A percentile compares a stretch with the other conserved stretches of the same genome.
Evolutionary conservation across 2,888 invertebrate genomes (phyloP).

Genomic region (Chorisops tibialis): DNA sequence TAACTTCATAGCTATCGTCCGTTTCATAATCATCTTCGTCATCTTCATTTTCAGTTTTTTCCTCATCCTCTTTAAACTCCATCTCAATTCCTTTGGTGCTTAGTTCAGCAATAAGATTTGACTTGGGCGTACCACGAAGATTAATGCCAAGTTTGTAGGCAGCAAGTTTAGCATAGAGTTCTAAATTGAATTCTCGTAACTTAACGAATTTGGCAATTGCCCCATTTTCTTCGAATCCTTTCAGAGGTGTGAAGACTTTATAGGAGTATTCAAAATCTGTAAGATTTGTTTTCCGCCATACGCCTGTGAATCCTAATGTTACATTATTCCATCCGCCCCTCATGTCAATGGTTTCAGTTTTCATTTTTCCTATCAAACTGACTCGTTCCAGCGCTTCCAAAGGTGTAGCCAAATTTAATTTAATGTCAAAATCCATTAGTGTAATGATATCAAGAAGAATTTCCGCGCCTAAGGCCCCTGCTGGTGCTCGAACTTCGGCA

Average conservation of each 20-base stretch:
- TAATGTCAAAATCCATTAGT: constrained; percentile 68
- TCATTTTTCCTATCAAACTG: constrained; percentile 66
- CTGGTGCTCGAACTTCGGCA: constrained; percentile 67
- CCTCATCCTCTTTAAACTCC: constrained; percentile 29
- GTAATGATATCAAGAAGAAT: constrained; percentile 61
- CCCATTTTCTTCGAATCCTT: constrained; percentile 74
- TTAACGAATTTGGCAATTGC: constrained; percentile 65
- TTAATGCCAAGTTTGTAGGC: constrained; percentile 59
- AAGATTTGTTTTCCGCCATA: constrained; percentile 60
- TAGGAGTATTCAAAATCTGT: constrained; percentile 76
- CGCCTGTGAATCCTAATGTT: constrained; percentile 72
- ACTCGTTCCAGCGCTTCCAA: constrained; percentile 66
- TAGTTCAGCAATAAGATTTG: constrained; percentile 45
- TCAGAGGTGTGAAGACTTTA: constrained; percentile 73
- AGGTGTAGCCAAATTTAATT: constrained; percentile 70
- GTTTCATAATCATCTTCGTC: constrained; percentile 38
- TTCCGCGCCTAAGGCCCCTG: constrained; percentile 68
- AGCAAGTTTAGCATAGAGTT: constrained; percentile 66
- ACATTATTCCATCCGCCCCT: constrained; percentile 72
- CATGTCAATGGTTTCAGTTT: constrained; percentile 68
- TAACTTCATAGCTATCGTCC: constrained; percentile 47
- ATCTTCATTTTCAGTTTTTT: constrained; percentile 46
- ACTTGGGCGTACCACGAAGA: constrained; percentile 46
- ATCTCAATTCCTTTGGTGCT: constrained; percentile 31
- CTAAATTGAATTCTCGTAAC: constrained; percentile 64